Percentiles rank a stretch among this genome's conserved stretches.
phyloP scores from a whole-genome alignment of 35 echinoderm and acorn worm genomes.

The Lytechinus variegatus region DNA sequence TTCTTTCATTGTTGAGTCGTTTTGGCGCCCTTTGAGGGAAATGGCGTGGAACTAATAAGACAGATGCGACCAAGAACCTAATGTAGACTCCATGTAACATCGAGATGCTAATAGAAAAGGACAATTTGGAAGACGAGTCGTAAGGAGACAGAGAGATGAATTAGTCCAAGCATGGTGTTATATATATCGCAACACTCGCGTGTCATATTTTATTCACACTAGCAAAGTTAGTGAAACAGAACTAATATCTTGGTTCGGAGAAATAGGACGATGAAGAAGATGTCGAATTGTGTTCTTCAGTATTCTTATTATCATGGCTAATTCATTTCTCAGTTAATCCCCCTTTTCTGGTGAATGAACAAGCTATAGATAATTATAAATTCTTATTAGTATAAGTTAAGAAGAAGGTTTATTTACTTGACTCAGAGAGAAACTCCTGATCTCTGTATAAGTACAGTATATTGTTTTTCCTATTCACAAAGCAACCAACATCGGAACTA shows the following conservation, averaged over 20 bases:
- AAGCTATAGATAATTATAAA: too few species aligned
- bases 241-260: background rate
- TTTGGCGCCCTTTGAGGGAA: constrained; percentile 2
- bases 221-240: background rate
- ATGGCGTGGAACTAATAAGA: constrained; percentile 44
- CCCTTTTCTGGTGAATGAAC: too few species aligned
- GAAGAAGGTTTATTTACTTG: too few species aligned
- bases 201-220: constrained; percentile 29
- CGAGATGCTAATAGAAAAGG: constrained; percentile 34
- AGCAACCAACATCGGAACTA: too few species aligned
- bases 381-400: too few species aligned
- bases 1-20: constrained; percentile 30
- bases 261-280: background rate
- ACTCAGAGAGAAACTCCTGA: too few species aligned
- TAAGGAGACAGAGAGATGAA: background rate
- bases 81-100: background rate
- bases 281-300: background rate
- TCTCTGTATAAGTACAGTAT: too few species aligned
- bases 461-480: too few species aligned
- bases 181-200: background rate
- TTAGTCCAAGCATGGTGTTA: constrained; percentile 21
- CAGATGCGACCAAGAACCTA: constrained; percentile 16
- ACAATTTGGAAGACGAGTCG: background rate
- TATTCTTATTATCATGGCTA: background rate
- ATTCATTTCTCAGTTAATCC: too few species aligned